phyloP scores from a whole-genome alignment of 2,888 invertebrate genomes.

The Lydus trimaculatus region DNA sequence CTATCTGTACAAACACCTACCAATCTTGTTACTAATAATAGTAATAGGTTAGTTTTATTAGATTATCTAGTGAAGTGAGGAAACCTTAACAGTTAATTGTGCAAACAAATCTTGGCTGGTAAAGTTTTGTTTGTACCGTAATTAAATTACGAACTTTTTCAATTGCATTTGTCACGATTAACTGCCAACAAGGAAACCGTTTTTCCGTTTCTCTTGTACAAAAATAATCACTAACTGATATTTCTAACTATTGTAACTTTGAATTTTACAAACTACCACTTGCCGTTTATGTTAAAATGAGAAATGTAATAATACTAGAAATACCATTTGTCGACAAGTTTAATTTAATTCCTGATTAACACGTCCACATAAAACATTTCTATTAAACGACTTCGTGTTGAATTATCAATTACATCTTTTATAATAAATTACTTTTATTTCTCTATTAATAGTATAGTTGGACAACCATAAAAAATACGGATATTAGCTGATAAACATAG shows the following conservation, averaged over 20 bases:
- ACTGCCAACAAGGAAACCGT: background rate
- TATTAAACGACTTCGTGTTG: no score
- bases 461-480: background rate
- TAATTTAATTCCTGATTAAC: no score
- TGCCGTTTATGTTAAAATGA: no score
- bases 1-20: background rate
- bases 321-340: no score
- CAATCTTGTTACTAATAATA: background rate
- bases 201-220: no score
- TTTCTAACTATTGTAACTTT: background rate
- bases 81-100: background rate
- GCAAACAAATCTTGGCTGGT: background rate
- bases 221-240: background rate
- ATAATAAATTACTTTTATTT: background rate
- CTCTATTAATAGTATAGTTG: background rate
- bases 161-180: slow-evolving; percentile 6
- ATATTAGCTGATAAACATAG: background rate
- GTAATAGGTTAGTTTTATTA: background rate
- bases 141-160: slow-evolving; percentile 4
- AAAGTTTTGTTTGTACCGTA: background rate
- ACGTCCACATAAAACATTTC: background rate
- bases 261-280: no score
- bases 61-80: background rate
- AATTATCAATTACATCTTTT: no score
- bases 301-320: no score